phyloP scores from a whole-genome alignment of 2,797 vertebrate species.

The Ctenosaura bakeri region DNA sequence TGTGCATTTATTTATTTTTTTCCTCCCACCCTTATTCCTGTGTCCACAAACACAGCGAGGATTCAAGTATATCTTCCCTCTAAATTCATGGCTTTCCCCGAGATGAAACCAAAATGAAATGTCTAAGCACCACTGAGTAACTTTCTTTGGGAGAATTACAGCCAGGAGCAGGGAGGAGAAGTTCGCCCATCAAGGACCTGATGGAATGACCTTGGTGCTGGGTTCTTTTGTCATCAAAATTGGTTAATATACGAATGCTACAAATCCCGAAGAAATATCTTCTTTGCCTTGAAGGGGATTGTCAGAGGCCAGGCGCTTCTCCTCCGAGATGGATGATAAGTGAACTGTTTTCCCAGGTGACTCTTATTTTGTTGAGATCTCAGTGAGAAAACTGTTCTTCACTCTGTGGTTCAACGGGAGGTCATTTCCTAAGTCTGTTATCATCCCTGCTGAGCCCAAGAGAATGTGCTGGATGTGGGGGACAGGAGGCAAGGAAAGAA shows the following conservation, averaged over 20 bases:
- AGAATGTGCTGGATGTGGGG: constrained; percentile 35
- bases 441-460: constrained; percentile 49
- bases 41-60: background rate
- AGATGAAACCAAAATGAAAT: too few relatives aligned
- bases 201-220: constrained; percentile 55
- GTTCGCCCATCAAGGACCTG: constrained; percentile 44
- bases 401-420: constrained; percentile 65
- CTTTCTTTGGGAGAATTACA: constrained; percentile 67
- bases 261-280: constrained; percentile 68
- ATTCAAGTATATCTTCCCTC: background rate
- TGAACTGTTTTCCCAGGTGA: constrained; percentile 71
- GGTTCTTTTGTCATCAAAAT: constrained; percentile 67
- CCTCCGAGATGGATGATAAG: constrained; percentile 66
- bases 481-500: constrained; percentile 32
- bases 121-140: constrained; percentile 32
- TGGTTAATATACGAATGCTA: constrained; percentile 68
- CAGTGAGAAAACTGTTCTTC: constrained; percentile 73
- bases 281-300: constrained; percentile 64
- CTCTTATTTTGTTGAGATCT: constrained; percentile 71
- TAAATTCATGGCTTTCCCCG: background rate
- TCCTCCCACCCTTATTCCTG: background rate
- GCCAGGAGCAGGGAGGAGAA: constrained; percentile 60
- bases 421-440: constrained; percentile 65
- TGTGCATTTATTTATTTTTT: background rate
- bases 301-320: constrained; percentile 61